These are phyloP conservation scores for Anisognathus igniventris DNA, from an alignment of 2,797 vertebrate genomes.

Conservation along the genomic window DNA sequence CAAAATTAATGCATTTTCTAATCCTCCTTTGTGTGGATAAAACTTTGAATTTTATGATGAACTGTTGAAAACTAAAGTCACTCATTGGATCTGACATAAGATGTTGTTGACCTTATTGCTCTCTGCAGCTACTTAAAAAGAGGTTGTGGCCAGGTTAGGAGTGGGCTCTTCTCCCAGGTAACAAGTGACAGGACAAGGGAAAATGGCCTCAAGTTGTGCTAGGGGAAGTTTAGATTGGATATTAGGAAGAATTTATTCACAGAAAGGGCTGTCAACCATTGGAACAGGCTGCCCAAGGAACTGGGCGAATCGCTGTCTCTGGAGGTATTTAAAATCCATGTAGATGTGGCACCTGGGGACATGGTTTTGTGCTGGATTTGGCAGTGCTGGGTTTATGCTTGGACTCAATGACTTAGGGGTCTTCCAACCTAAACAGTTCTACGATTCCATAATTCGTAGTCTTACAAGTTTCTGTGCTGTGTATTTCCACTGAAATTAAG, in stretches of 20 bases:
- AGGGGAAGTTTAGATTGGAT: background rate
- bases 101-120: background rate
- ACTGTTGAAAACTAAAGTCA: background rate
- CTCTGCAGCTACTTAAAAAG: background rate
- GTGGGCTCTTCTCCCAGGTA: background rate
- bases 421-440: background rate
- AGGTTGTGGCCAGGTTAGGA: fast-evolving
- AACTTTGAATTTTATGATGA: background rate
- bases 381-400: background rate
- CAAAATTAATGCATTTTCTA: background rate
- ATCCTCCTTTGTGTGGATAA: background rate
- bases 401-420: background rate
- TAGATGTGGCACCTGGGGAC: background rate
- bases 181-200: background rate
- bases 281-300: background rate
- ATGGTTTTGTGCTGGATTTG: background rate
- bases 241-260: background rate
- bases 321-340: background rate
- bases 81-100: background rate
- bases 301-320: background rate
- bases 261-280: background rate
- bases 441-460: background rate
- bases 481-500: background rate
- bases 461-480: background rate
- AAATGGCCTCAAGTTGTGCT: background rate